Conservation (phyloP, 2,113 vertebrate genomes). For the Vireo altiloquus region DNA sequence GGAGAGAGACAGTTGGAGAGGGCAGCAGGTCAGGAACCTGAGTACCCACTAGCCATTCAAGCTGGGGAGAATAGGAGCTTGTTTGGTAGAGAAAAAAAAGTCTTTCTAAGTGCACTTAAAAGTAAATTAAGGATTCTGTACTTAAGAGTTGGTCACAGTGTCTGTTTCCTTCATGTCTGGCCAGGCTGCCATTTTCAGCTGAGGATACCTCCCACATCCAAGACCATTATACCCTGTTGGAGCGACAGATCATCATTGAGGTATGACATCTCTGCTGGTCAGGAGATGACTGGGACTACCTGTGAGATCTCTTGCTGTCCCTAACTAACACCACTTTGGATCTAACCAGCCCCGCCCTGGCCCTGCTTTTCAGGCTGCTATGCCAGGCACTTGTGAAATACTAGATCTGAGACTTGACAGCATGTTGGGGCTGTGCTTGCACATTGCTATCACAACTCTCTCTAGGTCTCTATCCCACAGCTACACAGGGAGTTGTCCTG, state of each 20-base stretch:
- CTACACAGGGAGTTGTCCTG: neutral
- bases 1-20: neutral
- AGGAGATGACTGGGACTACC: neutral
- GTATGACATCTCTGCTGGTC: slow-evolving; percentile 66
- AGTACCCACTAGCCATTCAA: neutral
- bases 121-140: neutral
- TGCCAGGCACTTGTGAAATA: neutral
- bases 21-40: neutral
- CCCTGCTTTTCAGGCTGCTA: neutral
- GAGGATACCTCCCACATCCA: slow-evolving; percentile 87
- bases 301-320: neutral
- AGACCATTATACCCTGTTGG: slow-evolving; percentile 92
- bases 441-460: neutral
- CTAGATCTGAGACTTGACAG: neutral
- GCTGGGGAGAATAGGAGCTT: neutral
- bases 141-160: neutral
- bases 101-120: neutral
- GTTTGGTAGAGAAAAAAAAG: neutral
- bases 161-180: neutral
- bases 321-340: neutral
- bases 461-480: neutral
- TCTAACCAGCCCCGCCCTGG: neutral
- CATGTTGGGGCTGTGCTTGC: neutral
- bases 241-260: slow-evolving; percentile 95
- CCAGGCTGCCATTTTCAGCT: slow-evolving; percentile 86